Evolutionary conservation across 2,888 invertebrate species (phyloP), one percentile per base, ranked within the genome.

Genomic region (Mythimna lalbum): DNA sequence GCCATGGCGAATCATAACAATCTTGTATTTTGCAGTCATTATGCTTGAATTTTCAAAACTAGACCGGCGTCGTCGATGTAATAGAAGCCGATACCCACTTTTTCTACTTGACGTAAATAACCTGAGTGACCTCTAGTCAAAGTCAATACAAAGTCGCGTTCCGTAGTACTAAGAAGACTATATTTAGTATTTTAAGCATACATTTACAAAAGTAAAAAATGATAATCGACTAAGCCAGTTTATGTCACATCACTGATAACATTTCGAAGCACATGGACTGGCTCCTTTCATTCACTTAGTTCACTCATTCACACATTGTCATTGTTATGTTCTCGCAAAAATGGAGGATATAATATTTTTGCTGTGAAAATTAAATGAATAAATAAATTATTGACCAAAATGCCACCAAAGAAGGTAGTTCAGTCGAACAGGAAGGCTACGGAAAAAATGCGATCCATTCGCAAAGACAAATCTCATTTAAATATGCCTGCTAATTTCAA

Each of bases 1-100:
- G 67, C 97, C 97, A 85, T 97, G 97, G 74, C 98, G 97, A 75
- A 97, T 96, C 97, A 98, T 97, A 67, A 97, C 97, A 95, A 98
- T 97, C 85, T 96, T 96, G 87, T 97, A 96, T 92, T 95, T 95
- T 70, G 87, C 96, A 81, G 93, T 75, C 96, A 96, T 96, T 87
- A 85, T 92, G 50, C 12, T 61, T 55, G 53, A 63, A 23, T 76
- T 63, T n/a, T 64, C 50, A 64, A 63, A 57, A 63, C 52, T 67
- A 68, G 63, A 75, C 88, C 89, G 89, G 88, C 71, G 21, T 78
- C 71, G 21, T 78, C 72, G 31, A 80, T 83, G 74, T 74, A 36
- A 52, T 31, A 56, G 31, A 53, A 69, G 61, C 72, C 62, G 78
- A 81, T 49, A 9, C 19, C n/a, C 66, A 78, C 76, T 73, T 64